These are phyloP conservation scores for Bagarius yarrelli DNA, from an alignment of 2,113 vertebrate genomes.

Conservation along the genomic window DNA sequence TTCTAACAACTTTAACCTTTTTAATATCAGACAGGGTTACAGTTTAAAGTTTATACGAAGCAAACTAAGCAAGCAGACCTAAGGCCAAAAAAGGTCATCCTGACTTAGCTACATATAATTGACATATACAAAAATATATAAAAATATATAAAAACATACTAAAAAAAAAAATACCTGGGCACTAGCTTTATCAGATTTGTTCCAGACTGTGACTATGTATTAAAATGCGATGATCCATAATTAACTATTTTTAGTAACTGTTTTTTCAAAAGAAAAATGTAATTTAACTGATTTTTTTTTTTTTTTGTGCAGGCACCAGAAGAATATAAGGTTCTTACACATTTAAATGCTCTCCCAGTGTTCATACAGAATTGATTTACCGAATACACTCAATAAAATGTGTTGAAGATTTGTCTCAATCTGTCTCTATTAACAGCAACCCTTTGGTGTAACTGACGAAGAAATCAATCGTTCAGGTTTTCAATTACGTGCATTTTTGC, in stretches of 20 bases:
- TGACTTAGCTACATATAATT: neutral
- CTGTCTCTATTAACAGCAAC: neutral
- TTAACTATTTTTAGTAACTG: neutral
- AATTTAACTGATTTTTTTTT: neutral
- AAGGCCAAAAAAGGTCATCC: no score
- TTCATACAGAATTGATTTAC: no score
- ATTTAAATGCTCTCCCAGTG: neutral
- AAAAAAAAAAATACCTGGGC: no score
- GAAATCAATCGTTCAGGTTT: conserved; percentile 6
- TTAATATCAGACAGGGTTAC: no score
- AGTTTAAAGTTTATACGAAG: neutral
- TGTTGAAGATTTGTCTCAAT: neutral
- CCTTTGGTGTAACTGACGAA: neutral
- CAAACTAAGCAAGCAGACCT: neutral
- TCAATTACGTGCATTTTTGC: neutral
- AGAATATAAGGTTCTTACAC: neutral
- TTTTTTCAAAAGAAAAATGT: no score
- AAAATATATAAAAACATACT: no score
- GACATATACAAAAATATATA: no score
- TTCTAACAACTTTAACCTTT: no score
- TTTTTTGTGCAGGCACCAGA: neutral
- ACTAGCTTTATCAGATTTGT: no score
- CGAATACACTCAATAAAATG: neutral
- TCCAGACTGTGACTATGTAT: neutral
- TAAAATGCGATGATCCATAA: neutral